phyloP scores from a whole-genome alignment of 2,797 vertebrate species.

The Lacerta bilineata region DNA sequence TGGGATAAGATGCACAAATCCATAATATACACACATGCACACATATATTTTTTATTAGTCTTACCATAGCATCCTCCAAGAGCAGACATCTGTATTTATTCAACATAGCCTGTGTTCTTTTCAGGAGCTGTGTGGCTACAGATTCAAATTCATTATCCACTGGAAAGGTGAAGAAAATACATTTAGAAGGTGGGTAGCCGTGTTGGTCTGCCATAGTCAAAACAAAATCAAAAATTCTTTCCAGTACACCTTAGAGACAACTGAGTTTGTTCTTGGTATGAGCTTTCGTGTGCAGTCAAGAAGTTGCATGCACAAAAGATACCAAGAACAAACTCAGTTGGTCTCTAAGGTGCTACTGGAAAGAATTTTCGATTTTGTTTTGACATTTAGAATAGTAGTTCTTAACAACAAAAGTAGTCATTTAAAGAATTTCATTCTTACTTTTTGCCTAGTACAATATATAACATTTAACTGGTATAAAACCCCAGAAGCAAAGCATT shows the following conservation, averaged over 20 bases:
- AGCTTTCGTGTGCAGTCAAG: too few species aligned
- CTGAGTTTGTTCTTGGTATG: too few species aligned
- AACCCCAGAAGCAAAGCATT: neutral
- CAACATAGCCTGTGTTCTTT: conserved; percentile 94
- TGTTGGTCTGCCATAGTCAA: too few species aligned
- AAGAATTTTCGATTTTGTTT: too few species aligned
- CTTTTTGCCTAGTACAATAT: neutral
- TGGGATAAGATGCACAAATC: neutral
- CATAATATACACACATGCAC: neutral
- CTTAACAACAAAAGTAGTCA: neutral
- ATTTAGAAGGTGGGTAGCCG: conserved; percentile 44
- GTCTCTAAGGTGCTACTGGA: too few species aligned
- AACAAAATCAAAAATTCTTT: too few species aligned
- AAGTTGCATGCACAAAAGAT: too few species aligned
- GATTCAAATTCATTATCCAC: conserved; percentile 93
- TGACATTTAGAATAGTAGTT: conserved; percentile 51
- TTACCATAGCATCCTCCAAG: conserved; percentile 96
- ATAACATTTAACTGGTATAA: conserved; percentile 9
- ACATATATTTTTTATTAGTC: conserved; percentile 21
- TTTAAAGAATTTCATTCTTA: conserved; percentile 24
- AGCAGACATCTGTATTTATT: conserved; percentile 97
- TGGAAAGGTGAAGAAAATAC: conserved; percentile 69
- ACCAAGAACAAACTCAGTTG: too few species aligned
- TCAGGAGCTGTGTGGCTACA: conserved; percentile 91
- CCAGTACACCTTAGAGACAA: too few species aligned